A percentile compares a stretch with the other conserved stretches of the same genome.
These are phyloP conservation scores for Tetramorium alpestre DNA, from an alignment of 1,140 invertebrate genomes.

Conservation along the genomic window DNA sequence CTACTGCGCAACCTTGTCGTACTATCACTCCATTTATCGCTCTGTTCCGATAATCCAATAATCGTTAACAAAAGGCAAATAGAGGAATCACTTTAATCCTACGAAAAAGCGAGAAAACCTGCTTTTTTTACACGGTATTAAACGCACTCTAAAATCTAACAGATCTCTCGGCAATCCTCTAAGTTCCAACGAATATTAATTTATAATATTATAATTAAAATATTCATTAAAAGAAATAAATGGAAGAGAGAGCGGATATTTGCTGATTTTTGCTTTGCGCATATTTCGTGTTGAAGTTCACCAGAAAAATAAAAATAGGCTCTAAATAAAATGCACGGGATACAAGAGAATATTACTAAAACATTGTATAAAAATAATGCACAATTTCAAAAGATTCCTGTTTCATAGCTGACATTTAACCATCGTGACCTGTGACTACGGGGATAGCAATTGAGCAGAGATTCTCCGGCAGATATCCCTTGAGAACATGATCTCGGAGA, in stretches of 20 bases:
- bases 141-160: not conserved
- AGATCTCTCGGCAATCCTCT: not conserved
- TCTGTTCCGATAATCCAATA: constrained; percentile 35
- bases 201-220: not conserved
- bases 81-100: not conserved
- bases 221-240: not conserved
- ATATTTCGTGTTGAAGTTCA: not conserved
- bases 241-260: not conserved
- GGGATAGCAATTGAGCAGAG: constrained; percentile 25
- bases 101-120: not conserved
- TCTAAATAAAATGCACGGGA: not conserved
- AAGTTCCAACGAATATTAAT: not conserved
- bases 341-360: not conserved
- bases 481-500: constrained; percentile 34
- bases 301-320: not conserved
- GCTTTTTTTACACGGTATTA: not conserved
- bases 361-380: not conserved
- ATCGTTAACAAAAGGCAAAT: constrained; percentile 10
- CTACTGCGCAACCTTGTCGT: constrained; percentile 8
- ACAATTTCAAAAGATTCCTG: not conserved
- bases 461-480: constrained; percentile 24
- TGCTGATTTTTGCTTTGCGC: not conserved
- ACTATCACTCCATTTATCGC: constrained; percentile 1
- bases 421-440: constrained; percentile 1
- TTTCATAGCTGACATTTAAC: constrained; percentile 20